Evolutionary conservation across 2,888 invertebrate genomes (phyloP).

Genomic region (Gymnosoma rotundatum): DNA sequence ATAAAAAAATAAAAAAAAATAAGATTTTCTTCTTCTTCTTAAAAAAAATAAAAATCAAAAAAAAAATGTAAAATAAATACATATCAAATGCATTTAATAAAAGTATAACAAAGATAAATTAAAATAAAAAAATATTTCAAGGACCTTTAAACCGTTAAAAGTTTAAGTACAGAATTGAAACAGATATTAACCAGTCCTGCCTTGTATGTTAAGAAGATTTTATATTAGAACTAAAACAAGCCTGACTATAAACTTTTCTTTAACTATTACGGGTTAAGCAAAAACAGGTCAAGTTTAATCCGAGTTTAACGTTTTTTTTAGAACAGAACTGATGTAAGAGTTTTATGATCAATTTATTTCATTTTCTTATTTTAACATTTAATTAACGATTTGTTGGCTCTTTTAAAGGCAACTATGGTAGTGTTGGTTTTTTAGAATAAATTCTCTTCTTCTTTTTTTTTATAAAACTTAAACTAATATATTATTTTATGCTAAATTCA

Average conservation of each 20-base stretch:
- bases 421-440: slow-evolving; percentile 71
- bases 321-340: background rate
- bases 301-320: background rate
- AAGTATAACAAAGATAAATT: background rate
- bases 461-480: slow-evolving; percentile 38
- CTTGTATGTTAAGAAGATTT: too few relatives aligned
- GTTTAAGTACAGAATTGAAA: background rate
- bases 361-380: background rate
- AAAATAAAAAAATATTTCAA: background rate
- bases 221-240: too few relatives aligned
- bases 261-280: too few relatives aligned
- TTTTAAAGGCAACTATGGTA: slow-evolving; percentile 71
- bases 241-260: too few relatives aligned
- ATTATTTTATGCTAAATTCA: slow-evolving; percentile 45
- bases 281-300: too few relatives aligned
- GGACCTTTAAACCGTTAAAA: slow-evolving; percentile 24
- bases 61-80: slow-evolving; percentile 46
- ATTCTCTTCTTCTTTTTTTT: slow-evolving; percentile 44
- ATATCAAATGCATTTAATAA: slow-evolving; percentile 53
- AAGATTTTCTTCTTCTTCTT: background rate
- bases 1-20: slow-evolving; percentile 6
- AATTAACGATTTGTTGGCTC: slow-evolving; percentile 4
- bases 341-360: background rate
- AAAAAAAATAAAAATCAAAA: too few relatives aligned
- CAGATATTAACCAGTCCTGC: background rate